Conservation (phyloP, 1,140 invertebrate species). For the Proctacanthus coquilletti region DNA sequence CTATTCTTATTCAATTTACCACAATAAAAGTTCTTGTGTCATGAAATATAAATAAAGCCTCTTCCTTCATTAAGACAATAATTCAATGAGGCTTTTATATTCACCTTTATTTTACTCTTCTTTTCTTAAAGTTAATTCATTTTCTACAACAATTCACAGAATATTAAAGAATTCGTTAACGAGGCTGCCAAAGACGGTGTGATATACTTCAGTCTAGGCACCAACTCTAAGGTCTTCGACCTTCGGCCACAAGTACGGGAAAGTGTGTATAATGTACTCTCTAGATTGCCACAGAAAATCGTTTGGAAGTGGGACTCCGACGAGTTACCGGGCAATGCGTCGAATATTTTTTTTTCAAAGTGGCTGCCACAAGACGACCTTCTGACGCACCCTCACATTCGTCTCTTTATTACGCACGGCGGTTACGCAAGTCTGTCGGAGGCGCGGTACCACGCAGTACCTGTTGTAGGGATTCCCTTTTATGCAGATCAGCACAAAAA, state of each 20-base stretch:
- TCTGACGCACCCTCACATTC: constrained; percentile 30
- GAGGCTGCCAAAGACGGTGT: constrained; percentile 31
- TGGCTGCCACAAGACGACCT: constrained; percentile 43
- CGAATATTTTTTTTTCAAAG: constrained; percentile 36
- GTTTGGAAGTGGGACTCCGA: constrained; percentile 34
- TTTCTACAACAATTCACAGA: constrained; percentile 15
- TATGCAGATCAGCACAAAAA: constrained; percentile 23
- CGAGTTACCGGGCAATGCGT: constrained; percentile 27
- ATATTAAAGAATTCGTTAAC: constrained; percentile 33
- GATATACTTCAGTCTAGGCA: constrained; percentile 42
- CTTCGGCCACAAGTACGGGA: constrained; percentile 24
- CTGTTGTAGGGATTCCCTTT: constrained; percentile 33
- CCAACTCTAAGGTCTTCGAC: constrained; percentile 25
- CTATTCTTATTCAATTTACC: not conserved
- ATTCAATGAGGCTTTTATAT: constrained; percentile 14
- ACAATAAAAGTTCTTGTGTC: no score
- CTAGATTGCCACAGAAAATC: constrained; percentile 30
- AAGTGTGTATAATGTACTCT: constrained; percentile 29
- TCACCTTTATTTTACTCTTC: constrained; percentile 9
- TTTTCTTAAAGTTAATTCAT: no score
- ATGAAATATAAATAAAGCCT: not conserved
- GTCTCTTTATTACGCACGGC: constrained; percentile 36
- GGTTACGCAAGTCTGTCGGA: constrained; percentile 35
- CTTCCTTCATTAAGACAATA: not conserved
- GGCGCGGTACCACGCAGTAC: constrained; percentile 32